These are phyloP conservation scores for Sphenopsis melanotis DNA, from an alignment of 2,797 vertebrate genomes.

Conservation along the genomic window DNA sequence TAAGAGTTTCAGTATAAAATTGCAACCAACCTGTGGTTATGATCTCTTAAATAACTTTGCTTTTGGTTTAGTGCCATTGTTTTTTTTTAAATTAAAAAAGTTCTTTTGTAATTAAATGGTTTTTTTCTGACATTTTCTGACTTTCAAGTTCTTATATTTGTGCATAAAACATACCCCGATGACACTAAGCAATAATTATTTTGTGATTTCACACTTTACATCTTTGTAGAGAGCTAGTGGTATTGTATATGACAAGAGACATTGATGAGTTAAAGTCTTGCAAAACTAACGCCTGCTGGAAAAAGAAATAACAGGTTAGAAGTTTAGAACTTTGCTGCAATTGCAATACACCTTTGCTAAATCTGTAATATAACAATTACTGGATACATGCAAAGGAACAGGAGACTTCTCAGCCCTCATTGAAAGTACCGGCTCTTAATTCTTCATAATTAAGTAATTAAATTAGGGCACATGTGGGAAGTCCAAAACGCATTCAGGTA, in stretches of 20 bases:
- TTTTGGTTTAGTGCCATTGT: conserved; percentile 75
- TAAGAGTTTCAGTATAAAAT: conserved; percentile 36
- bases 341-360: background rate
- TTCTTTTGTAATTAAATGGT: conserved; percentile 73
- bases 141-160: conserved; percentile 43
- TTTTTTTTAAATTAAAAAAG: conserved; percentile 66
- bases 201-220: background rate
- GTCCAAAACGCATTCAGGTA: background rate
- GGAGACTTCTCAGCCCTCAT: background rate
- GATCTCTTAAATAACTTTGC: conserved; percentile 51
- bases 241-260: background rate
- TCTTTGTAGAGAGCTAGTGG: background rate
- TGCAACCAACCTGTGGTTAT: conserved; percentile 50
- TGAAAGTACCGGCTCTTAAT: background rate
- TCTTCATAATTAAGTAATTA: background rate
- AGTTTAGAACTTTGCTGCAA: background rate
- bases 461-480: background rate
- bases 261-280: background rate
- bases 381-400: background rate
- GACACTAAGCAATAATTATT: background rate
- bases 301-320: background rate
- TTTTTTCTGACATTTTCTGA: conserved; percentile 60
- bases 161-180: background rate
- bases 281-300: background rate
- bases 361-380: background rate